Evolutionary conservation across 1,140 invertebrate genomes (phyloP).

Genomic region (Brachionus plicatilis): DNA sequence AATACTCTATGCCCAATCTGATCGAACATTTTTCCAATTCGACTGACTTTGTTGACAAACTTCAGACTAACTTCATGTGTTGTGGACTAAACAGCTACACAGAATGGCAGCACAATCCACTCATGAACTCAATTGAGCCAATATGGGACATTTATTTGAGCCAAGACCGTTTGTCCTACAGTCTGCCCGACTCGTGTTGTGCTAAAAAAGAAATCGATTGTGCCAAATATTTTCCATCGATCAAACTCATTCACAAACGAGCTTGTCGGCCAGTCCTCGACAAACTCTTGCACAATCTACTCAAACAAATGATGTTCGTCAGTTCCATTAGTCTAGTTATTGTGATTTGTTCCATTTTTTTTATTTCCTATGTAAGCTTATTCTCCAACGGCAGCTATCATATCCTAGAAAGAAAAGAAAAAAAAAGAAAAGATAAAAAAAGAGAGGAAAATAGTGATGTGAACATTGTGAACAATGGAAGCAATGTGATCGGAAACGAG

Average conservation of each 20-base stretch:
- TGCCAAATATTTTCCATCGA: background rate
- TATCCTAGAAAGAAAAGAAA: background rate
- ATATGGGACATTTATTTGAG: background rate
- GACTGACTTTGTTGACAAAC: background rate
- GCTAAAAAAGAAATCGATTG: background rate
- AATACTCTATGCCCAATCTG: background rate
- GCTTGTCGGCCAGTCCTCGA: background rate
- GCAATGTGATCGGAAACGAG: background rate
- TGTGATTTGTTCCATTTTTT: background rate
- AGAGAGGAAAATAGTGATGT: no score
- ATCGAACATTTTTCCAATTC: background rate
- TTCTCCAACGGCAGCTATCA: background rate
- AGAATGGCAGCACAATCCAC: background rate
- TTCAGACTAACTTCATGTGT: slow-evolving; percentile 7
- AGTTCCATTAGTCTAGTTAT: background rate
- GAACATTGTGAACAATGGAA: background rate
- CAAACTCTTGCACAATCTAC: background rate
- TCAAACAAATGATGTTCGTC: background rate
- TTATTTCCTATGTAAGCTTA: background rate
- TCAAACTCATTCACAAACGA: background rate
- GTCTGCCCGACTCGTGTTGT: slow-evolving; percentile 5
- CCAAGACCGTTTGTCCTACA: background rate
- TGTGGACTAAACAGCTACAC: background rate
- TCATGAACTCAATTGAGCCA: background rate
- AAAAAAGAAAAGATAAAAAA: background rate